Conservation (phyloP, 2,113 vertebrate species). For the Paramisgurnus dabryanus region DNA sequence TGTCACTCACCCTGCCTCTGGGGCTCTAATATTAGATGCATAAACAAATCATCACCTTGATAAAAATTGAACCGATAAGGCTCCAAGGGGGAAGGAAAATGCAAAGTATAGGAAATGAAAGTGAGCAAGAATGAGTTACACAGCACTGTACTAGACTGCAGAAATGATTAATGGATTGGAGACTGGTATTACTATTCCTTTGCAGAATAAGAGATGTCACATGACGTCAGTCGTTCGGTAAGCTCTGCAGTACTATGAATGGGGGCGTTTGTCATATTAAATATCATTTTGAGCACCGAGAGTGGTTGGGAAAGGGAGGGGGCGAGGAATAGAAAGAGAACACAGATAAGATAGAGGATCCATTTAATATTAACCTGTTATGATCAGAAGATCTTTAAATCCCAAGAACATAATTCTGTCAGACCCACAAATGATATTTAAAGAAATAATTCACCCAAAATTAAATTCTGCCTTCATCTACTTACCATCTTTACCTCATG, state of each 20-base stretch:
- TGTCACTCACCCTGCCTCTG: not conserved
- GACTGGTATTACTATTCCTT: conserved; percentile 48
- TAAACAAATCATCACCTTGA: conserved; percentile 47
- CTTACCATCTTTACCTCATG: too few species aligned
- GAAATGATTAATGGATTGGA: conserved; percentile 60
- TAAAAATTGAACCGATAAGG: not conserved
- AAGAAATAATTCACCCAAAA: too few species aligned
- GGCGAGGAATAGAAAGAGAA: not conserved
- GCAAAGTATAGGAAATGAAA: not conserved
- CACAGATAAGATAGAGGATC: not conserved
- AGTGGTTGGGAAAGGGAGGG: not conserved
- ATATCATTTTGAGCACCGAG: not conserved
- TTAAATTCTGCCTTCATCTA: too few species aligned
- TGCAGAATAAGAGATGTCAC: conserved; percentile 35
- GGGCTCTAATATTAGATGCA: conserved; percentile 58
- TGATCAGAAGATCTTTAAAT: conserved; percentile 16
- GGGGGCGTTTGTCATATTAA: conserved; percentile 12
- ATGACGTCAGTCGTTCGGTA: conserved; percentile 42
- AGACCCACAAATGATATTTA: too few species aligned
- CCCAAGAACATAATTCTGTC: too few species aligned
- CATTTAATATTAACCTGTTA: conserved; percentile 34
- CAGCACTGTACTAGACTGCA: conserved; percentile 40
- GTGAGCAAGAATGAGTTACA: conserved; percentile 3
- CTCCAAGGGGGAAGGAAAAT: not conserved
- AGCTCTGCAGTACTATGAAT: conserved; percentile 45